Evolutionary conservation across 2,113 vertebrate genomes (phyloP).

Genomic region (Amblyornis subalaris): DNA sequence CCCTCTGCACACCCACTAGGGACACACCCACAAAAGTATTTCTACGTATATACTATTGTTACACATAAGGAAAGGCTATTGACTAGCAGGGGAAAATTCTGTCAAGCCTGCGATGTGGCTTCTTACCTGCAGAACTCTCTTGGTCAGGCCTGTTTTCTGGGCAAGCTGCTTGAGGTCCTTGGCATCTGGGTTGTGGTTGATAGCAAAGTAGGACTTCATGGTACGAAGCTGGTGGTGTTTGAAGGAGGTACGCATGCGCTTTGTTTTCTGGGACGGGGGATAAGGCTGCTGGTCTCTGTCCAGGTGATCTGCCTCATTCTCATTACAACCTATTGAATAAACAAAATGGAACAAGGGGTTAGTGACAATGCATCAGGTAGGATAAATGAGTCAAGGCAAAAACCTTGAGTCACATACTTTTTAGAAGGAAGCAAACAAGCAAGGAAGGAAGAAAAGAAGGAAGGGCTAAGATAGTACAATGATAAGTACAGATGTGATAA

Average conservation of each 20-base stretch:
- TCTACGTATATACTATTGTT: background rate
- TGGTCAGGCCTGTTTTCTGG: conserved; percentile 99
- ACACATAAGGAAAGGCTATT: conserved; percentile 21
- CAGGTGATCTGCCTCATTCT: conserved; percentile 94
- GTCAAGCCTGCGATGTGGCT: background rate
- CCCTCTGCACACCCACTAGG: conserved; percentile 24
- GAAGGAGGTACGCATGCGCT: conserved; percentile 98
- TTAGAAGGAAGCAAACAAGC: background rate
- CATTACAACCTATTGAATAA: conserved; percentile 87
- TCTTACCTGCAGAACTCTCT: conserved; percentile 99
- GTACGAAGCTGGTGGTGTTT: conserved; percentile 99
- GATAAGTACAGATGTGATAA: background rate
- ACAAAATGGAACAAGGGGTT: background rate
- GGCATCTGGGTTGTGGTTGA: conserved; percentile 99
- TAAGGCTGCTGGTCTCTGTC: conserved; percentile 98
- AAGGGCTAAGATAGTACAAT: background rate
- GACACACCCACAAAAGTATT: background rate
- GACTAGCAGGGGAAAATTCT: conserved; percentile 11
- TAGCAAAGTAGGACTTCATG: conserved; percentile 99
- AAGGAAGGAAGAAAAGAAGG: background rate
- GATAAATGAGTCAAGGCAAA: background rate
- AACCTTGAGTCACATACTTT: background rate
- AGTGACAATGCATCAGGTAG: background rate
- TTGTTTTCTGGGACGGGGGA: conserved; percentile 95
- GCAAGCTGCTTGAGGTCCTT: conserved; percentile 99